Base-by-base conservation (phyloP, 35 echinoderm and acorn worm genomes). In the Nesometra sesokonis region DNA sequence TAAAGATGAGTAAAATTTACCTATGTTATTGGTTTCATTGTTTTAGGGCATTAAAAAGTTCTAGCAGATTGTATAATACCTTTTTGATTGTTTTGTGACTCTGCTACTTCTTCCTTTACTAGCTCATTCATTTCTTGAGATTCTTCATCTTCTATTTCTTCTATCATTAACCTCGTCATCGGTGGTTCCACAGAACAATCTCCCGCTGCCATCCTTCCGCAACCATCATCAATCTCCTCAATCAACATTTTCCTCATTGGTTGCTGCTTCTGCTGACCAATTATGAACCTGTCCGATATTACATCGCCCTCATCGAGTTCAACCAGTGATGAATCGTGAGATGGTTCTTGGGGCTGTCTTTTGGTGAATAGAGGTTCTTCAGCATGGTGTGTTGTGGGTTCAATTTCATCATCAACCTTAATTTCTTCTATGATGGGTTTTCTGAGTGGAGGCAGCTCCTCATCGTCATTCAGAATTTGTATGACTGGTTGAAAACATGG, bases 231-330 rank as follows among this genome's bases (percentile, higher is more conserved):
- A 5, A 95, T 78, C 13, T 95, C 93, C 80, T 91, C 93, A 78
- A 95, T 91, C n/a, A 95, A 82, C 81, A 81, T 79, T 88, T 89
- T 95, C 29, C 77, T 78, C 36, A 30, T 23, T 29, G 81, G 35
- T 9, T 34, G 34, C 5, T 27, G 15, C 32, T 52, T 37, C 32
- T 81, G 15, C 15, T 17, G 79, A 81, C 31, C 31, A 81, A 33
- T 81, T 17, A 33, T 32, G 31, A 81, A 23, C 0, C 27, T 36
- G 32, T 36, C 79, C 13, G 13, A 34, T 33, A 27, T 11, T 33
- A 27, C 31, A 81, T 23, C 23, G 32, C 13, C 35, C 15, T 81
- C 35, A 36, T 33, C 32, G 32, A 32, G 11, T 9, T 36, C 35
- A 8, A 36, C 13, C 32, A 34, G 32, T 32, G 32, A 33, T 34